These are phyloP conservation scores for Ramphastos sulfuratus DNA, from an alignment of 2,113 vertebrate genomes.

Conservation along the genomic window DNA sequence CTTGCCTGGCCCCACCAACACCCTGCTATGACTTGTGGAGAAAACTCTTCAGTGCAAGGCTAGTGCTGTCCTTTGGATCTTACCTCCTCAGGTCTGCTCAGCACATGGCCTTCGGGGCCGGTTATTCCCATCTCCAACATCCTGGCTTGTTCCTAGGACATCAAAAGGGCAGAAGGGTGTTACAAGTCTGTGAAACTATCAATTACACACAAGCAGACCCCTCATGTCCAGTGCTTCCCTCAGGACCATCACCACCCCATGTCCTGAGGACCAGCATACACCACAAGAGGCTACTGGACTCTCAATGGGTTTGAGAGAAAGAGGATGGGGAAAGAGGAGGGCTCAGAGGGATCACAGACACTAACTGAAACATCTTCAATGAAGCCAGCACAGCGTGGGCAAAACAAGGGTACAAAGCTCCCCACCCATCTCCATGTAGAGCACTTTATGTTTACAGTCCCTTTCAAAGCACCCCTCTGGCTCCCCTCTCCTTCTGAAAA, in stretches of 20 bases:
- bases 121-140: constrained; percentile 97
- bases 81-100: constrained; percentile 96
- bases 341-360: not conserved
- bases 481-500: not conserved
- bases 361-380: not conserved
- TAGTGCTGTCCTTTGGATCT: not conserved
- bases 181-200: not conserved
- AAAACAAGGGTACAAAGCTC: not conserved
- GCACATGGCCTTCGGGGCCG: constrained; percentile 92
- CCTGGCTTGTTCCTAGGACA: constrained; percentile 86
- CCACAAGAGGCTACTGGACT: not conserved
- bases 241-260: not conserved
- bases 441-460: not conserved
- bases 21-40: not conserved
- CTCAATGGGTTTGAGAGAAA: not conserved
- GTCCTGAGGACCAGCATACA: not conserved
- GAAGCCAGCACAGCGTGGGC: not conserved
- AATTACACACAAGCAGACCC: not conserved
- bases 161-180: not conserved
- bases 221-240: not conserved
- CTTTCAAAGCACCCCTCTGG: not conserved
- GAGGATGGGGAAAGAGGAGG: not conserved
- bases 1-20: not conserved
- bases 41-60: not conserved
- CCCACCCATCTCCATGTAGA: not conserved